Evolutionary conservation across 2,888 invertebrate genomes (phyloP).

Genomic region (Corythucha ciliata): DNA sequence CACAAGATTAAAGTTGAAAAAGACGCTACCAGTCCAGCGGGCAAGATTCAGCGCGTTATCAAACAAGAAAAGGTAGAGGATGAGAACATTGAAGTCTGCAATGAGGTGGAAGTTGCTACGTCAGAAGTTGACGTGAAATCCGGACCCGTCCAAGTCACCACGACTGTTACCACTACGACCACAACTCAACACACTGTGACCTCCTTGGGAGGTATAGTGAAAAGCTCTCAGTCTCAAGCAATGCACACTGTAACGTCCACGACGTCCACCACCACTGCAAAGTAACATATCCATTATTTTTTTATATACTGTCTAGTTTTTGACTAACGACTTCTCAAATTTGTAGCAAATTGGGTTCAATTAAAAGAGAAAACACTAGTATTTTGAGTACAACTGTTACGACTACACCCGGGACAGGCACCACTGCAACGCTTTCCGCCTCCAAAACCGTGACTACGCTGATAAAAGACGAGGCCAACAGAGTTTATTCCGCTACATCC

Average conservation of each 20-base stretch:
- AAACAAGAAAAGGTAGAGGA: slow-evolving; percentile 25
- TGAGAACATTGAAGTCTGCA: slow-evolving; percentile 32
- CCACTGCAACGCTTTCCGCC: slow-evolving; percentile 17
- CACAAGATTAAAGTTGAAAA: slow-evolving; percentile 12
- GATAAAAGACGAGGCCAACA: slow-evolving; percentile 30
- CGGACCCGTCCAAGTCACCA: slow-evolving; percentile 15
- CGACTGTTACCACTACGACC: slow-evolving; percentile 36
- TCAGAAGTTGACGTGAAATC: slow-evolving; percentile 37
- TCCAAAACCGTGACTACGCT: slow-evolving; percentile 17
- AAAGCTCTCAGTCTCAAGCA: background rate
- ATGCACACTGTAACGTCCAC: slow-evolving; percentile 15
- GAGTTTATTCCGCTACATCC: slow-evolving; percentile 56
- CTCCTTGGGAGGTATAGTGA: slow-evolving; percentile 42
- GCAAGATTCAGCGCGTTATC: background rate
- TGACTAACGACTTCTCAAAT: background rate
- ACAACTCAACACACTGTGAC: slow-evolving; percentile 41
- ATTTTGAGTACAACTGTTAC: slow-evolving; percentile 20
- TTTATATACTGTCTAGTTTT: background rate
- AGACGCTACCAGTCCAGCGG: background rate
- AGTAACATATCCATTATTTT: slow-evolving; percentile 9
- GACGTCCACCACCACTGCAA: slow-evolving; percentile 17
- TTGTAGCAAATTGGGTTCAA: slow-evolving; percentile 13
- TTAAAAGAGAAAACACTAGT: slow-evolving; percentile 17
- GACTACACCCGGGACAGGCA: slow-evolving; percentile 13
- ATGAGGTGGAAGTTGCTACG: slow-evolving; percentile 36